These are phyloP conservation scores for Lumbricus terrestris DNA, from an alignment of 2,888 invertebrate genomes.

Conservation along the genomic window DNA sequence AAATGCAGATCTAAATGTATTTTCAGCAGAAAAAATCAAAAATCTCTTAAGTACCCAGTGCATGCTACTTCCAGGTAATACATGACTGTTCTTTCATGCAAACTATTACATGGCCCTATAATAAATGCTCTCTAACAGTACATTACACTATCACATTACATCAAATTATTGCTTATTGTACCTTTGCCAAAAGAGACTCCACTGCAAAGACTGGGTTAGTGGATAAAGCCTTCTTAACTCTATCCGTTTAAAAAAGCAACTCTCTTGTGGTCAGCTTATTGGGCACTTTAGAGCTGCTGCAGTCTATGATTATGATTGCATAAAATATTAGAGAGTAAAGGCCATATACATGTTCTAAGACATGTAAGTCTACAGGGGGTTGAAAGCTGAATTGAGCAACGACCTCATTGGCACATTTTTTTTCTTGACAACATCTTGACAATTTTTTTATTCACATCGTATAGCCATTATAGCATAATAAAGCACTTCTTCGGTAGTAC, in stretches of 20 bases:
- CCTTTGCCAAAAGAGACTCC: neutral
- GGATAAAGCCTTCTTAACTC: neutral
- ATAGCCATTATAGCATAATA: neutral
- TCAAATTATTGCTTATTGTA: neutral
- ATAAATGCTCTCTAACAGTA: neutral
- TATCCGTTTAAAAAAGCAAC: neutral
- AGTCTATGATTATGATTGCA: neutral
- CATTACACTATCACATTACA: neutral
- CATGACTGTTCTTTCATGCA: neutral
- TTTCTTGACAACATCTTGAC: too few relatives aligned
- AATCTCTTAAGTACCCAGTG: too few relatives aligned
- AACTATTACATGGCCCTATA: neutral
- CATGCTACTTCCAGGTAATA: neutral
- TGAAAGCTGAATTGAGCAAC: neutral
- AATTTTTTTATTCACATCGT: neutral
- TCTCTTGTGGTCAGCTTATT: neutral
- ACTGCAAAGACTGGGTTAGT: neutral
- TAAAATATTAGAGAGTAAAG: neutral
- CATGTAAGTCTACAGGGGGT: neutral
- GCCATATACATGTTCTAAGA: neutral
- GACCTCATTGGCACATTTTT: too few relatives aligned
- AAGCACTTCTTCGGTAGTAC: neutral
- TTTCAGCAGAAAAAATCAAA: neutral
- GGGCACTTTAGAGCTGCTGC: neutral
- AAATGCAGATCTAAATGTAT: neutral